Percentiles rank a stretch among this genome's conserved stretches.
Evolutionary conservation across 2,888 invertebrate species (phyloP).

Genomic region (Nomada hirtipes): DNA sequence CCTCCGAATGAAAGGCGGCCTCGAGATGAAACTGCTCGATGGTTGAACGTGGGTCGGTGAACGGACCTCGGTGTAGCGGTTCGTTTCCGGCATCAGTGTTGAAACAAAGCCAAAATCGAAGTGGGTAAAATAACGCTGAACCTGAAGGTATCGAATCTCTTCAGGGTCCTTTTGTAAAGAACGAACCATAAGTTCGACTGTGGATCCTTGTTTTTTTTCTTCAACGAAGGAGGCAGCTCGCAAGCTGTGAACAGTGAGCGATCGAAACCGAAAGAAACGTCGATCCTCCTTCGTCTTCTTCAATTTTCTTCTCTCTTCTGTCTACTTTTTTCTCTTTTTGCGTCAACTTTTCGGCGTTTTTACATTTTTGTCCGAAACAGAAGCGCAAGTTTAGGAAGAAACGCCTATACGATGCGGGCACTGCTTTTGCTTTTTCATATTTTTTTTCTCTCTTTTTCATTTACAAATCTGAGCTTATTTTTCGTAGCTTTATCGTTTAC

Average conservation of each 20-base stretch:
- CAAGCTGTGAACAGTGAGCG: conserved; percentile 21
- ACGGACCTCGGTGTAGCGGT: conserved; percentile 9
- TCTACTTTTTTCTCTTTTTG: not conserved
- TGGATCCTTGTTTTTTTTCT: conserved; percentile 19
- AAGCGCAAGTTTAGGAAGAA: conserved; percentile 32
- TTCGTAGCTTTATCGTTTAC: conserved; percentile 23
- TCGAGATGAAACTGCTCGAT: conserved; percentile 55
- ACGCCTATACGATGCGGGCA: conserved; percentile 50
- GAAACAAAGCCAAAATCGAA: conserved; percentile 22
- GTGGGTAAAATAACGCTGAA: conserved; percentile 5
- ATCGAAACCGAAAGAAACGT: conserved; percentile 36
- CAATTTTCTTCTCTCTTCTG: conserved; percentile 18
- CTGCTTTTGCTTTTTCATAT: conserved; percentile 60
- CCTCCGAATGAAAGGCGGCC: conserved; percentile 29
- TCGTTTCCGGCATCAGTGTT: conserved; percentile 20
- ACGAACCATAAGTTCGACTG: conserved; percentile 9
- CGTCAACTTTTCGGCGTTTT: not conserved
- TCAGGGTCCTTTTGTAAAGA: conserved; percentile 5
- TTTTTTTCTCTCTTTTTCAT: not conserved
- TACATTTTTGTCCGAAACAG: not conserved
- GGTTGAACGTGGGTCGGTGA: conserved; percentile 16
- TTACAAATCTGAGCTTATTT: conserved; percentile 29
- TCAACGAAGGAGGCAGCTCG: conserved; percentile 48
- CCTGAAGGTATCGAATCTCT: conserved; percentile 24
- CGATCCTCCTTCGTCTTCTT: conserved; percentile 50